Evolutionary conservation across 2,797 vertebrate genomes (phyloP).

Genomic region (Dermochelys coriacea): DNA sequence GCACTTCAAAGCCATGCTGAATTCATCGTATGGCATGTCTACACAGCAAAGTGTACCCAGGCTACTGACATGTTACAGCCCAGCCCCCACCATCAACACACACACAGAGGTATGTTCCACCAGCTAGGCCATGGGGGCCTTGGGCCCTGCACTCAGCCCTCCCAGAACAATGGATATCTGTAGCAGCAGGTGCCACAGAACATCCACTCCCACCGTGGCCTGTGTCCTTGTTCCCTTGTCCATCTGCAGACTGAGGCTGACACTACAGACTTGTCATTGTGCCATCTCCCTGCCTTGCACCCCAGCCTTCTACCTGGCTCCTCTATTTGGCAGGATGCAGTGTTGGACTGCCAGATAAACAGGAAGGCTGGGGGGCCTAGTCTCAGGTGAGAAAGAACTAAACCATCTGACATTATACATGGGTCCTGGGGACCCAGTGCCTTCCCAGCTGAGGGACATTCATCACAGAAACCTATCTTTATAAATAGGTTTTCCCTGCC

Average conservation of each 20-base stretch:
- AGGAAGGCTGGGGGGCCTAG: not conserved
- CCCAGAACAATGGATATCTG: too few relatives aligned
- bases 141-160: too few relatives aligned
- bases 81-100: too few relatives aligned
- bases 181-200: too few relatives aligned
- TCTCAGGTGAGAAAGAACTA: not conserved
- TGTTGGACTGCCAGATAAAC: not conserved
- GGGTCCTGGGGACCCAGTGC: not conserved
- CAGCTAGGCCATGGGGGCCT: too few relatives aligned
- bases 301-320: not conserved
- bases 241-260: not conserved
- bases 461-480: not conserved
- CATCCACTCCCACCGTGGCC: too few relatives aligned
- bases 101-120: too few relatives aligned
- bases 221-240: too few relatives aligned
- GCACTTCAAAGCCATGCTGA: too few relatives aligned
- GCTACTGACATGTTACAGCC: too few relatives aligned
- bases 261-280: not conserved
- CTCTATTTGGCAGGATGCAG: not conserved
- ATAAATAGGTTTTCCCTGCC: not conserved
- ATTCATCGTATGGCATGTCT: too few relatives aligned
- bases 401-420: not conserved
- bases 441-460: not conserved
- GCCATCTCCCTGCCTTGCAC: not conserved
- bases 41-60: too few relatives aligned